Evolutionary conservation across 2,888 invertebrate genomes (phyloP).

Genomic region (Pediacus dermestoides): DNA sequence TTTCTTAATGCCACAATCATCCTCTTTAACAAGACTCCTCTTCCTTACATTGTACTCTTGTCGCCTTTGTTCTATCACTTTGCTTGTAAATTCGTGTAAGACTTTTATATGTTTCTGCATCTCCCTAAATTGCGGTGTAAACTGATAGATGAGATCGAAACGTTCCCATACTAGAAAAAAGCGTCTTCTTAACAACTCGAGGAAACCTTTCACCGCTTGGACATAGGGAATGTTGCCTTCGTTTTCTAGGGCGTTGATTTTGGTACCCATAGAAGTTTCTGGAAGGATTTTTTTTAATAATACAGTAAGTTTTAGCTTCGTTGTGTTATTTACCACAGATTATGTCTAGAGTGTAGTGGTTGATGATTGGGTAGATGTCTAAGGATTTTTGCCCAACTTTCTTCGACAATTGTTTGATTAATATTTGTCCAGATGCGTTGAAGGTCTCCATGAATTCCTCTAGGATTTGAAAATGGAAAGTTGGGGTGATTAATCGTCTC

Average conservation of each 20-base stretch:
- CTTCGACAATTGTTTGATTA: background rate
- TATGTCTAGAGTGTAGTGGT: background rate
- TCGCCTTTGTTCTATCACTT: slow-evolving; percentile 52
- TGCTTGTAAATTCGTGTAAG: slow-evolving; percentile 54
- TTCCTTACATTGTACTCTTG: slow-evolving; percentile 13
- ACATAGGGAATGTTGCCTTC: slow-evolving; percentile 48
- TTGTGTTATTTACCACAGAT: slow-evolving; percentile 4
- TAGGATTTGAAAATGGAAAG: slow-evolving; percentile 9
- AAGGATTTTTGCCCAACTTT: background rate
- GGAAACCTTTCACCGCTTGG: slow-evolving; percentile 11
- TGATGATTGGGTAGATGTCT: background rate
- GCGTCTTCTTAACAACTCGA: background rate
- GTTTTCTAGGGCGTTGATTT: slow-evolving; percentile 44
- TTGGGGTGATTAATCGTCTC: slow-evolving; percentile 7
- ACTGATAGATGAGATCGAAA: background rate
- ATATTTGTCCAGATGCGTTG: slow-evolving; percentile 3
- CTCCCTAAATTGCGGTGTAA: background rate
- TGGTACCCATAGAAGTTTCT: slow-evolving; percentile 52
- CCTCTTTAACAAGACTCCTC: background rate
- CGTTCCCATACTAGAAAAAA: background rate
- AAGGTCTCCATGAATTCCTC: slow-evolving; percentile 6
- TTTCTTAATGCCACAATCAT: slow-evolving; percentile 46
- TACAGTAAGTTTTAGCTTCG: background rate
- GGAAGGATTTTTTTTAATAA: background rate
- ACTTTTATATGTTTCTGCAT: slow-evolving; percentile 34